These are phyloP conservation scores for Bubo bubo DNA, from an alignment of 2,113 vertebrate species.

Conservation along the genomic window DNA sequence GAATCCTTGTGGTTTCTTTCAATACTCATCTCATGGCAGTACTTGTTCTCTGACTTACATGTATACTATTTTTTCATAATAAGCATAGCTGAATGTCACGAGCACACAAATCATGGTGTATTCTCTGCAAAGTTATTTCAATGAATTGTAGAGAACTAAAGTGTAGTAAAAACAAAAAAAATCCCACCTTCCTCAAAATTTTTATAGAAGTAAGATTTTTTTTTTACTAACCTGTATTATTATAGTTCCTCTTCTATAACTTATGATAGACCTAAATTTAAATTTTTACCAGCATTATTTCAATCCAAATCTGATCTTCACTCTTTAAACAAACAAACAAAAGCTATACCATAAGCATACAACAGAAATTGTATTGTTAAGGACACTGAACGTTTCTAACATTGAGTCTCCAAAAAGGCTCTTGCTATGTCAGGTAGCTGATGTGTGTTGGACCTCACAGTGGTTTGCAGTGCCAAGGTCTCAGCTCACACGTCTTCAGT, in stretches of 20 bases:
- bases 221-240: background rate
- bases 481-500: fast-evolving
- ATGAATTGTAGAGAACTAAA: background rate
- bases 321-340: background rate
- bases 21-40: background rate
- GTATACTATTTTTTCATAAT: background rate
- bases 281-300: background rate
- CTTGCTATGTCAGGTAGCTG: background rate
- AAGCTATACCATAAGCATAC: fast-evolving
- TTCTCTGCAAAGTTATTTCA: background rate
- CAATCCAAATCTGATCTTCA: background rate
- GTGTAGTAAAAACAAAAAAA: background rate
- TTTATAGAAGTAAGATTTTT: background rate
- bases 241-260: background rate
- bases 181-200: background rate
- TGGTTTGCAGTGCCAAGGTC: background rate
- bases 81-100: background rate
- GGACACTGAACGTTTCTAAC: fast-evolving
- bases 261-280: background rate
- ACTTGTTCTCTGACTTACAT: background rate
- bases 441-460: fast-evolving
- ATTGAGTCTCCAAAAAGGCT: fast-evolving
- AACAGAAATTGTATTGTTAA: background rate
- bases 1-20: background rate
- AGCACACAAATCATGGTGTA: background rate